Conservation (phyloP, 1,140 invertebrate genomes). For the Andricus grossulariae region DNA sequence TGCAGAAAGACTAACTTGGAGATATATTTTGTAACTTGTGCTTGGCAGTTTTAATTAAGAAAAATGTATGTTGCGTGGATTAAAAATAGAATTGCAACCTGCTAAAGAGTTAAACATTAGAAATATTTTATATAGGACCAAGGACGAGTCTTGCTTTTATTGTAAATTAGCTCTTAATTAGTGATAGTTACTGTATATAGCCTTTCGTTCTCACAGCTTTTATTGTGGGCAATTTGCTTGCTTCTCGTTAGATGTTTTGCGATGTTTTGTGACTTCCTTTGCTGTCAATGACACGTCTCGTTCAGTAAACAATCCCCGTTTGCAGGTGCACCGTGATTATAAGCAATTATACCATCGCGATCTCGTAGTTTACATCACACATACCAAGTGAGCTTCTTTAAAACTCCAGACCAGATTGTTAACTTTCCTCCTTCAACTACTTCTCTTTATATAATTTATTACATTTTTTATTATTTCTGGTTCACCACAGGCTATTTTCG, state of each 20-base stretch:
- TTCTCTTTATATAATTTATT: not conserved
- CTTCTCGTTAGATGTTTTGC: slow-evolving; percentile 11
- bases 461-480: not conserved
- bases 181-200: slow-evolving; percentile 1
- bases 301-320: slow-evolving; percentile 1
- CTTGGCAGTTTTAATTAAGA: too few relatives aligned
- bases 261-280: slow-evolving; percentile 2
- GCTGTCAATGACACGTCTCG: slow-evolving; percentile 8
- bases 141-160: slow-evolving; percentile 1
- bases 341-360: not conserved
- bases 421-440: not conserved
- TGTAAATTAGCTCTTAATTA: not conserved
- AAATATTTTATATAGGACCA: slow-evolving; percentile 8
- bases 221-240: not conserved
- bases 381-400: not conserved
- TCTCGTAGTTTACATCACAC: not conserved
- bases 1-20: too few relatives aligned
- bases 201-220: not conserved
- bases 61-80: too few relatives aligned
- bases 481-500: not conserved
- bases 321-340: slow-evolving; percentile 12
- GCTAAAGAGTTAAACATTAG: too few relatives aligned
- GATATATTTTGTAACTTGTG: too few relatives aligned
- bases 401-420: slow-evolving; percentile 1
- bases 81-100: too few relatives aligned